Conservation (phyloP, 2,797 vertebrate species). For the Fistularia tabacaria region DNA sequence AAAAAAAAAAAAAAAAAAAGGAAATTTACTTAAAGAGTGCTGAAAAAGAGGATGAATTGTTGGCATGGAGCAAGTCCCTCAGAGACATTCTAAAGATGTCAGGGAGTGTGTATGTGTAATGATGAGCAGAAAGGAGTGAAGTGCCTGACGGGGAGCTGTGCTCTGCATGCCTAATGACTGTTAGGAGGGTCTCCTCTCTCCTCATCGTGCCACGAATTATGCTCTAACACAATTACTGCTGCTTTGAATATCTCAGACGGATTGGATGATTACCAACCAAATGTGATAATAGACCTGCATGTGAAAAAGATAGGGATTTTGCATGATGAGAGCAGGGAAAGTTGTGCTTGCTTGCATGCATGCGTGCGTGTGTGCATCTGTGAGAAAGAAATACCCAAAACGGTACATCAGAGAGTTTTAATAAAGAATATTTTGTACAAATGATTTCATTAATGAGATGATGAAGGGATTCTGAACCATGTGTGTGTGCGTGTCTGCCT, state of each 20-base stretch:
- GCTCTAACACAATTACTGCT: slow-evolving; percentile 73
- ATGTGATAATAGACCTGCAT: slow-evolving; percentile 68
- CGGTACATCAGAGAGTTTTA: not conserved
- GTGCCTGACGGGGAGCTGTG: slow-evolving; percentile 58
- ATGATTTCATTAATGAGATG: slow-evolving; percentile 45
- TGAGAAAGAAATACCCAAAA: not conserved
- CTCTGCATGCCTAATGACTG: slow-evolving; percentile 67
- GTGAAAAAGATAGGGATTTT: slow-evolving; percentile 46
- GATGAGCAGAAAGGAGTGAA: slow-evolving; percentile 60
- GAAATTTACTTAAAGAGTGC: slow-evolving; percentile 36
- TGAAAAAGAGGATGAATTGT: slow-evolving; percentile 46
- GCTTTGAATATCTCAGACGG: slow-evolving; percentile 74
- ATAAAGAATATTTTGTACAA: slow-evolving; percentile 32
- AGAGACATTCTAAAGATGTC: slow-evolving; percentile 56
- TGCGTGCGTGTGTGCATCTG: not conserved
- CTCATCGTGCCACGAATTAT: slow-evolving; percentile 61
- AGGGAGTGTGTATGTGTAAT: slow-evolving; percentile 61
- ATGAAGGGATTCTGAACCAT: slow-evolving; percentile 23
- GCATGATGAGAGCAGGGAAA: not conserved
- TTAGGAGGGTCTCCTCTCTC: slow-evolving; percentile 61
- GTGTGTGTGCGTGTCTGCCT: slow-evolving; percentile 2
- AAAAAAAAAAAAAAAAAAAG: not conserved
- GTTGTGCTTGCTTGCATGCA: slow-evolving; percentile 8
- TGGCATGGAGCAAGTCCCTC: slow-evolving; percentile 39
- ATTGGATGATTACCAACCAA: slow-evolving; percentile 73